Evolutionary conservation across 1,140 invertebrate species (phyloP), one percentile per base, ranked within the genome.

Genomic region (honey bee (Apis mellifera)): DNA sequence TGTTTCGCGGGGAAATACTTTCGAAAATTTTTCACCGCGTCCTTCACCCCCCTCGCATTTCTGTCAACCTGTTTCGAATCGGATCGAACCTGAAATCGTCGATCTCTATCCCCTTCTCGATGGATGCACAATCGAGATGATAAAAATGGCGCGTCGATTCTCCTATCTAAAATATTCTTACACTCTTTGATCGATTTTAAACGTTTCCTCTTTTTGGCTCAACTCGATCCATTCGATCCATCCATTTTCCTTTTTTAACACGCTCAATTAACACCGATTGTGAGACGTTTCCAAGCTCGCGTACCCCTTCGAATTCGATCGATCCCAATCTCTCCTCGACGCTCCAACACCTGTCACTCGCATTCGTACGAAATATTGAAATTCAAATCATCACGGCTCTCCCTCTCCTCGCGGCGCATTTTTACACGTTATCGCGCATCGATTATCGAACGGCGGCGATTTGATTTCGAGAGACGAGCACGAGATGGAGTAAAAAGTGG

Each of bases 1-100:
- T 78, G 84, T 89, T 90, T 90, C 87, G 79, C 84, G 54, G 82
- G 57, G 72, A 86, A 89, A 86, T 88, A 82, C 86, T 84, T 84
- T 85, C 82, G n/a, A 83, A 89, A 83, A 88, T 85, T 88, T 42
- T 82, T 26, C 23, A 70, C 69, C 71, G 32, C 65, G 68, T n/a
- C 68, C 65, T 68, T 23, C n/a, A n/a, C n/a, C n/a, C 12, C n/a
- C 26, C 23, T 9, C 55, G 21, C 81, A 62, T 57, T 65, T 62
- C 68, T 78, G 60, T 73, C 84, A 54, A 48, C 11, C 11, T 54
- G 5, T 55, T 55, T 13, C 17, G 54, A 42, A 42, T 55, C 57
- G 59, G 60, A 85, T 81, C 74, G 71, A 17, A 9, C 57, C 26
- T 21, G 23, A 21, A 62, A 62, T 64, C 17, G 32, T 77, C n/a